These are phyloP conservation scores for Morpho deidamia DNA, from an alignment of 2,888 invertebrate species.

Conservation along the genomic window DNA sequence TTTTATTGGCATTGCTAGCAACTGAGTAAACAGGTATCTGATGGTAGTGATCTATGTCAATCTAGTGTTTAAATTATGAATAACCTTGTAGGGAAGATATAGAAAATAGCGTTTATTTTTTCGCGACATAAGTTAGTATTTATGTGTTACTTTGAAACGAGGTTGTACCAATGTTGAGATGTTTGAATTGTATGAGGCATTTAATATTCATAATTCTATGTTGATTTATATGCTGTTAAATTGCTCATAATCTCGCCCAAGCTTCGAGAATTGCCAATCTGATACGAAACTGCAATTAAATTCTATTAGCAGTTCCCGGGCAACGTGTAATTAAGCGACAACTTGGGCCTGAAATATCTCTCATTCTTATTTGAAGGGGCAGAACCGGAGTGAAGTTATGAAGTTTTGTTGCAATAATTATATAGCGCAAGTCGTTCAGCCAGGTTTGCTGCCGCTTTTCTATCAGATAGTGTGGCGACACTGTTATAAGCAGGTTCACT, in stretches of 20 bases:
- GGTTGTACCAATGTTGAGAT: too few species aligned
- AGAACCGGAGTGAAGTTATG: slow-evolving; percentile 46
- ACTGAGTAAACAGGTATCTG: background rate
- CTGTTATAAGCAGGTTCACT: slow-evolving; percentile 35
- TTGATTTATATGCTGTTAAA: slow-evolving; percentile 25
- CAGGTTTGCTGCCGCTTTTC: slow-evolving; percentile 30
- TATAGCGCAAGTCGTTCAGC: slow-evolving; percentile 41
- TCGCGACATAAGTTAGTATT: background rate
- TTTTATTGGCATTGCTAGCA: background rate
- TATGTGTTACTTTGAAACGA: background rate
- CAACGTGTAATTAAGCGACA: slow-evolving; percentile 63
- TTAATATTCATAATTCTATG: slow-evolving; percentile 28
- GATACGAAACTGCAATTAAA: slow-evolving; percentile 58
- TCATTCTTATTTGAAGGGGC: slow-evolving; percentile 60
- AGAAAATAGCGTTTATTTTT: too few species aligned
- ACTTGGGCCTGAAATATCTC: slow-evolving; percentile 62
- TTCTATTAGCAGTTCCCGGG: slow-evolving; percentile 65
- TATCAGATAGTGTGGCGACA: slow-evolving; percentile 58
- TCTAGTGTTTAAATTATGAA: too few species aligned
- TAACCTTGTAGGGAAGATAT: too few species aligned
- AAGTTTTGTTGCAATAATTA: slow-evolving; percentile 67
- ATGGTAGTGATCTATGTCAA: background rate
- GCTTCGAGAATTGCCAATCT: slow-evolving; percentile 24
- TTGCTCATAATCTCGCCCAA: slow-evolving; percentile 19
- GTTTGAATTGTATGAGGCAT: slow-evolving; percentile 21